Evolutionary conservation across 2,797 vertebrate species (phyloP).

Genomic region (Acipenser ruthenus): DNA sequence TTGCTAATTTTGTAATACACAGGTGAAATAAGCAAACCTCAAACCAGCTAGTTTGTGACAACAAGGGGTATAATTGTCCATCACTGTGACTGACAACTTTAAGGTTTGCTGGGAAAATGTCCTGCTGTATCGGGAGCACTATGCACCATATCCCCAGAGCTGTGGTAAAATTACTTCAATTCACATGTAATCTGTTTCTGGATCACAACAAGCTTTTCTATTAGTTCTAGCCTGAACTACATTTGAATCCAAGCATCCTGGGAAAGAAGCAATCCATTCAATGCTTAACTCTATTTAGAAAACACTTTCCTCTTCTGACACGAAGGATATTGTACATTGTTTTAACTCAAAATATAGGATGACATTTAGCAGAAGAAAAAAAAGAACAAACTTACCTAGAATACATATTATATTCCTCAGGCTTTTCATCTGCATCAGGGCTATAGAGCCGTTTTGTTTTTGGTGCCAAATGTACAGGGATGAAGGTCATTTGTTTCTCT

Average conservation of each 20-base stretch:
- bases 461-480: constrained; percentile 45
- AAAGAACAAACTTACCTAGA: constrained; percentile 24
- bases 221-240: too few relatives aligned
- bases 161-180: neutral
- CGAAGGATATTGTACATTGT: too few relatives aligned
- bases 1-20: too few relatives aligned
- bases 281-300: too few relatives aligned
- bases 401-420: constrained; percentile 23
- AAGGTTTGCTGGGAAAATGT: neutral
- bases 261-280: too few relatives aligned
- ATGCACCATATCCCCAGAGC: neutral
- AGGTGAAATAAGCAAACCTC: too few relatives aligned
- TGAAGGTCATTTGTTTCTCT: constrained; percentile 50
- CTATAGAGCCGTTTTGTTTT: constrained; percentile 35
- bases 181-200: too few relatives aligned
- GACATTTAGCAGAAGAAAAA: neutral
- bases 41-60: too few relatives aligned
- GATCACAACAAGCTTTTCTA: too few relatives aligned
- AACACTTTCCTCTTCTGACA: too few relatives aligned
- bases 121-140: constrained; percentile 2
- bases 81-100: neutral
- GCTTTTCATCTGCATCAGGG: constrained; percentile 21
- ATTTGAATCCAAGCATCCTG: too few relatives aligned
- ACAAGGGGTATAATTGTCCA: neutral
- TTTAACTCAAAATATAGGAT: too few relatives aligned